phyloP scores from a whole-genome alignment of 2,888 invertebrate genomes.

The Leptinotarsa haldemani region DNA sequence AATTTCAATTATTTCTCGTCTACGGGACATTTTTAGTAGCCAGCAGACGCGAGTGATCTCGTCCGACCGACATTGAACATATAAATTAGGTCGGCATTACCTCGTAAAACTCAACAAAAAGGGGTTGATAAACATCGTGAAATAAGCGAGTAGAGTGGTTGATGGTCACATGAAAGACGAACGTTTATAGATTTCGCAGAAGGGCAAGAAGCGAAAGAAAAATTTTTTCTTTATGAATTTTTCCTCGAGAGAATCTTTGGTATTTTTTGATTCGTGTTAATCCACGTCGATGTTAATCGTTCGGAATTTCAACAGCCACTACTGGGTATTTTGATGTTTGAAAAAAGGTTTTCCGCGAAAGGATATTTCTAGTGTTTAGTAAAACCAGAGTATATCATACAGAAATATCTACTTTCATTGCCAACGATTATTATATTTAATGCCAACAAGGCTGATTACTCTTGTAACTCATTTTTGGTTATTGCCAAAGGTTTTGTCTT shows the following conservation, averaged over 20 bases:
- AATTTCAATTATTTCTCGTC: constrained; percentile 14
- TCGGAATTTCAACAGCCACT: background rate
- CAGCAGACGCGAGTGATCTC: background rate
- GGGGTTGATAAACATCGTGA: constrained; percentile 22
- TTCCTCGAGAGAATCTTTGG: background rate
- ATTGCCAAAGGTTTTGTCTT: no score
- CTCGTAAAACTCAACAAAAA: constrained; percentile 20
- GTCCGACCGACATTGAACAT: constrained; percentile 18
- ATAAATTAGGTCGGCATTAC: constrained; percentile 16
- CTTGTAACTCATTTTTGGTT: no score
- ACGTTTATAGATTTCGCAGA: constrained; percentile 6
- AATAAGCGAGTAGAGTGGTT: constrained; percentile 9
- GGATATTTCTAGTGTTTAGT: background rate
- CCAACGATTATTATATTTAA: no score
- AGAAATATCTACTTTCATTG: no score
- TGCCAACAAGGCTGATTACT: no score
- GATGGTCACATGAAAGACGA: background rate
- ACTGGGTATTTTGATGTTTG: background rate
- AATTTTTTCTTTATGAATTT: background rate
- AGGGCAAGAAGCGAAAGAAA: background rate
- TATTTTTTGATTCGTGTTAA: background rate
- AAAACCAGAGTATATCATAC: no score
- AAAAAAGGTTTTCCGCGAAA: background rate
- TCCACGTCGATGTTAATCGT: background rate
- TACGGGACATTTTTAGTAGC: constrained; percentile 5